Evolutionary conservation across 2,113 vertebrate species (phyloP).

Genomic region (Microcebus jonahi): DNA sequence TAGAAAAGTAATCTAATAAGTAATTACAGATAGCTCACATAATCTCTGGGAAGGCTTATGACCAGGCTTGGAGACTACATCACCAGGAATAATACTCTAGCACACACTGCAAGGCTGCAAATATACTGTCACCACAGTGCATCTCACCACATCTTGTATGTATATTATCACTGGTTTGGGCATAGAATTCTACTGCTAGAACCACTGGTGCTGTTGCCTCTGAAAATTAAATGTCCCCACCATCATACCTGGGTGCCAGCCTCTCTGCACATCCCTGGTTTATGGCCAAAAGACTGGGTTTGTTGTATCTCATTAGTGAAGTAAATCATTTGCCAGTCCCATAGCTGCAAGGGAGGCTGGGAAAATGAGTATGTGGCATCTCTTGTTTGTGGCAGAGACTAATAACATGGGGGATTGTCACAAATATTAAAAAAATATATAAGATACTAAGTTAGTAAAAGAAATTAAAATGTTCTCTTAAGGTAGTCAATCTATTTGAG

Average conservation of each 20-base stretch:
- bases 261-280: background rate
- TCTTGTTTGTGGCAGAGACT: background rate
- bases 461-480: background rate
- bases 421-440: background rate
- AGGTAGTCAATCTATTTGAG: background rate
- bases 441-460: background rate
- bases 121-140: accelerated
- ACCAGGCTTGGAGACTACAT: background rate
- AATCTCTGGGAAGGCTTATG: background rate
- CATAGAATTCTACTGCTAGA: background rate
- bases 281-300: background rate
- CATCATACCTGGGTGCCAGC: background rate
- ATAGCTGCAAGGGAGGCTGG: background rate
- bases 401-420: background rate
- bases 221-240: background rate
- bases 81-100: background rate
- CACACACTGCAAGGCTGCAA: accelerated
- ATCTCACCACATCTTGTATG: background rate
- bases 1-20: background rate
- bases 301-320: background rate
- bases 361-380: background rate
- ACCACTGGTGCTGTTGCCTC: background rate
- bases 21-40: background rate
- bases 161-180: background rate
- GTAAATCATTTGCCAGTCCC: background rate